Percentiles rank a stretch among this genome's conserved stretches.
Conservation (phyloP, 2,113 vertebrate genomes). For the Gallinago media region DNA sequence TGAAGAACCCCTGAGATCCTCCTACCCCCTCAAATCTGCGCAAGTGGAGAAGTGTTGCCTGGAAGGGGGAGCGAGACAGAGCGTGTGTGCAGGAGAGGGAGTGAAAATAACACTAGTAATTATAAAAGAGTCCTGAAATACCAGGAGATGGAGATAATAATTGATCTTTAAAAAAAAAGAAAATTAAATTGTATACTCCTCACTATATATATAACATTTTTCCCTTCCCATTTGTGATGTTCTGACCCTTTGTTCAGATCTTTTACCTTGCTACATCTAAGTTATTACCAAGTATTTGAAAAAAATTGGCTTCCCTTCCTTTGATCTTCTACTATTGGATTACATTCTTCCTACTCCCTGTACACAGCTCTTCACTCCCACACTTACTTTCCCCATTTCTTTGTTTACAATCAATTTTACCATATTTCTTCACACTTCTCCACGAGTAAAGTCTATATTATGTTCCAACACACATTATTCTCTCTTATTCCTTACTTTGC, state of each 20-base stretch:
- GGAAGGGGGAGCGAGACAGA: constrained; percentile 46
- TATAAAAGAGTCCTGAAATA: constrained; percentile 7
- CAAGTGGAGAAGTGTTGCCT: constrained; percentile 51
- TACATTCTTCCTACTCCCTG: constrained; percentile 25
- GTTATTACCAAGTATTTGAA: neutral
- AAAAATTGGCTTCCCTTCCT: constrained; percentile 50
- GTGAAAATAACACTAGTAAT: neutral
- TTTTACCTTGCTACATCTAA: neutral
- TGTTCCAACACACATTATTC: constrained; percentile 22
- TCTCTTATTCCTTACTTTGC: constrained; percentile 30
- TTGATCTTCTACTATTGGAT: constrained; percentile 36
- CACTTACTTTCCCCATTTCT: constrained; percentile 39
- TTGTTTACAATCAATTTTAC: constrained; percentile 56
- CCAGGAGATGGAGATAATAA: constrained; percentile 7
- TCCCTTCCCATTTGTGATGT: neutral
- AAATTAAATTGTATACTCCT: neutral
- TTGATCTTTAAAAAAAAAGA: neutral
- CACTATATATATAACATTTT: rapidly evolving
- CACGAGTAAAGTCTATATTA: constrained; percentile 4
- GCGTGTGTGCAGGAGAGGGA: neutral
- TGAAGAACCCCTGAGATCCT: constrained; percentile 55
- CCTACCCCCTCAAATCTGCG: constrained; percentile 65
- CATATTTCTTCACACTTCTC: constrained; percentile 53
- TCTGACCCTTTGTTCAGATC: constrained; percentile 13
- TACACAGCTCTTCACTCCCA: constrained; percentile 27